Base-by-base conservation (phyloP, 2,797 vertebrate species). In the Gila robusta region DNA sequence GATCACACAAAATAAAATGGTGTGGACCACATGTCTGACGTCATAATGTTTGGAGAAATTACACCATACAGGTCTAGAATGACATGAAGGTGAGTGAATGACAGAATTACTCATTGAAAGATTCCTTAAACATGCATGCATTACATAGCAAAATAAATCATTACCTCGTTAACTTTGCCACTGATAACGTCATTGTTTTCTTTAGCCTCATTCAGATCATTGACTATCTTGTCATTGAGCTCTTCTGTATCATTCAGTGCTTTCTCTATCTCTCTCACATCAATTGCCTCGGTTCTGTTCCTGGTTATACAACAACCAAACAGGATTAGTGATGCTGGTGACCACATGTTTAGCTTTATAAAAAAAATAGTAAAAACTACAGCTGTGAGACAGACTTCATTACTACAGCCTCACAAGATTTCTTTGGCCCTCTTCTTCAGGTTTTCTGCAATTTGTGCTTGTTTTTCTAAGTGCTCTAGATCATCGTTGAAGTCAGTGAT, bases 111-210 rank as follows among this genome's bases (percentile, higher is more conserved):
- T 64, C 11, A 28, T 16, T 12, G 5, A 54, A 32, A n/a, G 1
- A 6, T 52, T 73, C 9, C 56, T 73, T 4, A 73, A 67, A 52
- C 10, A 16, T 16, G 5, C 1, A 39, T 67, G 2, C 12, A 41
- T 21, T 28, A 16, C 54, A 54, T 26, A 10, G 5, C 44, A 17
- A 39, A 82, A 81, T 32, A 32, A 73, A 67, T 17, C 23, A 54
- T 89, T 95, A 98, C 97, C 87, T 96, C 79, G 67, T 86, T 89
- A 66, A 95, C 86, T 26, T 82, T 91, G 77, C 92, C 86, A 87
- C 74, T 90, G 6, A 91, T 89, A 88, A 59, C 62, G 87, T 49
- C 87, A 67, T 87, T 93, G 87, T 95, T 83, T 0, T 74, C 70
- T 66, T 91, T 90, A 84, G 93, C 90, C 3, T 88, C 82, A 26